phyloP scores from a whole-genome alignment of 2,888 invertebrate genomes.

The Acrobasis suavella region DNA sequence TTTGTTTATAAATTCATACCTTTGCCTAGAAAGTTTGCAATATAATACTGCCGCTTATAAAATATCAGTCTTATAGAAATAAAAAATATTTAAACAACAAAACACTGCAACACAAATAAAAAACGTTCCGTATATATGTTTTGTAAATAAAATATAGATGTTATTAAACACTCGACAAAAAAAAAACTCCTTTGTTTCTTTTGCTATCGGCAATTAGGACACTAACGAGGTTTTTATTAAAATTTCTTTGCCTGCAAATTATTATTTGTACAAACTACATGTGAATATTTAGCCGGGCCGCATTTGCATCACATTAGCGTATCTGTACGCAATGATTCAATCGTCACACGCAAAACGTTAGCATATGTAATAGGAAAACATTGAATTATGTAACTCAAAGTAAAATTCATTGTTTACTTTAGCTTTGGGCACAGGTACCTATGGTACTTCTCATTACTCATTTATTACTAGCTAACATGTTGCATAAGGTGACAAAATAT shows the following conservation, averaged over 20 bases:
- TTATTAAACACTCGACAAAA: background rate
- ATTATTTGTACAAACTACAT: slow-evolving; percentile 11
- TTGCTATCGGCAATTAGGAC: slow-evolving; percentile 5
- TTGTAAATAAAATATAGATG: no score
- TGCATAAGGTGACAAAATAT: no score
- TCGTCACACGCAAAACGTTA: slow-evolving; percentile 51
- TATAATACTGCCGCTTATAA: no score
- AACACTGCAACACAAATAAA: no score
- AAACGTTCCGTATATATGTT: no score
- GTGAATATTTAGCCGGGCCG: slow-evolving; percentile 7
- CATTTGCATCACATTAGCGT: slow-evolving; percentile 41
- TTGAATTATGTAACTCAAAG: slow-evolving; percentile 43
- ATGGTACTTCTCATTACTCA: no score
- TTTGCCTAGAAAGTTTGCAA: no score
- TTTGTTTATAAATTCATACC: no score
- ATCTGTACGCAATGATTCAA: slow-evolving; percentile 41
- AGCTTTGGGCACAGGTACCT: no score
- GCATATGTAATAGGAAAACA: slow-evolving; percentile 53
- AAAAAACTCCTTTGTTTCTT: slow-evolving; percentile 5
- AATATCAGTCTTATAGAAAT: no score
- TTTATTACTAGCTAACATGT: no score
- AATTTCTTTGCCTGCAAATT: slow-evolving; percentile 5
- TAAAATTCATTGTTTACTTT: slow-evolving; percentile 33
- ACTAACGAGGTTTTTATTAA: slow-evolving; percentile 17
- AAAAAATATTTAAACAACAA: no score